Percentiles rank a stretch among this genome's conserved stretches.
These are phyloP conservation scores for Coenonympha glycerion DNA, from an alignment of 2,888 invertebrate genomes.

Conservation along the genomic window DNA sequence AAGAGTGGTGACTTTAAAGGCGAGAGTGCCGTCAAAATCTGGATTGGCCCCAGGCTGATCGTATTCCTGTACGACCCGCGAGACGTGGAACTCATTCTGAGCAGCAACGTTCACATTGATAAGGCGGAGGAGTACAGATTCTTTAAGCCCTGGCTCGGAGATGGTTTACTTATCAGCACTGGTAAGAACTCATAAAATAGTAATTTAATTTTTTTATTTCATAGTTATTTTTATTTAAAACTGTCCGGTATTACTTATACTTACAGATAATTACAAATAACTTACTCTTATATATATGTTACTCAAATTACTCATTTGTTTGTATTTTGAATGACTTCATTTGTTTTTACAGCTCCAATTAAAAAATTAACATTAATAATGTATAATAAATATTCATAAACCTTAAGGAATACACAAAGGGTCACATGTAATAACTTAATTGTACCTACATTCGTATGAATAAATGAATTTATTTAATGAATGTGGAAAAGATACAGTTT, in stretches of 20 bases:
- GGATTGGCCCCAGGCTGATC: slow-evolving; percentile 85
- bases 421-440: too few species aligned
- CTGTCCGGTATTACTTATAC: not conserved
- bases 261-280: too few species aligned
- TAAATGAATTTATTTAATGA: slow-evolving; percentile 8
- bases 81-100: slow-evolving; percentile 85
- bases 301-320: too few species aligned
- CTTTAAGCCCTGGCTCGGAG: slow-evolving; percentile 89
- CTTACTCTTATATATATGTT: too few species aligned
- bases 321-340: too few species aligned
- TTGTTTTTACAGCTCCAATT: too few species aligned
- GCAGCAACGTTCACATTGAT: slow-evolving; percentile 87
- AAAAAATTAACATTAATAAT: too few species aligned
- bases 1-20: slow-evolving; percentile 75
- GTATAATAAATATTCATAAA: too few species aligned
- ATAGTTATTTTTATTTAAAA: not conserved
- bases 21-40: slow-evolving; percentile 77
- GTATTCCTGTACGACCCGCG: slow-evolving; percentile 85
- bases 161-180: slow-evolving; percentile 87
- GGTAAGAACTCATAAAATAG: slow-evolving; percentile 76
- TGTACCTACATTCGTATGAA: slow-evolving; percentile 15
- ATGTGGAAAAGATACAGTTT: not conserved
- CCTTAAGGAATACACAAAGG: too few species aligned
- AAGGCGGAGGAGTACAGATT: slow-evolving; percentile 86
- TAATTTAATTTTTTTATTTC: not conserved